These are phyloP conservation scores for Latrodectus hesperus DNA, from an alignment of 2,888 invertebrate genomes.

Conservation along the genomic window DNA sequence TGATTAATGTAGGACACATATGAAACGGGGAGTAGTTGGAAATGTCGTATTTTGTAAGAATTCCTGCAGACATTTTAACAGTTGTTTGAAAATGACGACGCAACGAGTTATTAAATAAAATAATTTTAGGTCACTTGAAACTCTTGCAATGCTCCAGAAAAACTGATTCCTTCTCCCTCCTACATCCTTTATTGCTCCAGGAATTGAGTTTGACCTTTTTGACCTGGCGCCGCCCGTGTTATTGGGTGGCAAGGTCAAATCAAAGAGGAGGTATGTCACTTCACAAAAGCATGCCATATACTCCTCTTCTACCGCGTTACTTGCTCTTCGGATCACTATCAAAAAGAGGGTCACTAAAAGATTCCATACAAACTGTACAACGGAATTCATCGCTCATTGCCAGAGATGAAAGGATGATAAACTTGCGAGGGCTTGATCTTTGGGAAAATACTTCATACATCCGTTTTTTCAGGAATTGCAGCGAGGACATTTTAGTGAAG, in stretches of 20 bases:
- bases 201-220: constrained; percentile 47
- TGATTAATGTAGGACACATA: neutral
- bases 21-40: neutral
- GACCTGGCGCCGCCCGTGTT: constrained; percentile 48
- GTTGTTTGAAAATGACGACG: neutral
- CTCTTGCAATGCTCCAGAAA: constrained; percentile 30
- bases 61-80: neutral
- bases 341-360: constrained; percentile 45
- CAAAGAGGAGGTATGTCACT: constrained; percentile 58
- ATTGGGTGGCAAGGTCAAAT: constrained; percentile 58
- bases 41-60: neutral
- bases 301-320: constrained; percentile 9
- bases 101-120: constrained; percentile 13
- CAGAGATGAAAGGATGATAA: constrained; percentile 18
- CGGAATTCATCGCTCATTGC: too few relatives aligned
- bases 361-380: neutral
- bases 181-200: constrained; percentile 51
- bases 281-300: constrained; percentile 33
- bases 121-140: constrained; percentile 44
- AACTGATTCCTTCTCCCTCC: constrained; percentile 39
- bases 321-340: constrained; percentile 28
- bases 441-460: neutral
- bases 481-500: neutral
- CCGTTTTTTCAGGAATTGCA: neutral
- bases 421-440: constrained; percentile 24